phyloP scores from a whole-genome alignment of 2,888 invertebrate genomes.

The Noctuana brunneofusca region DNA sequence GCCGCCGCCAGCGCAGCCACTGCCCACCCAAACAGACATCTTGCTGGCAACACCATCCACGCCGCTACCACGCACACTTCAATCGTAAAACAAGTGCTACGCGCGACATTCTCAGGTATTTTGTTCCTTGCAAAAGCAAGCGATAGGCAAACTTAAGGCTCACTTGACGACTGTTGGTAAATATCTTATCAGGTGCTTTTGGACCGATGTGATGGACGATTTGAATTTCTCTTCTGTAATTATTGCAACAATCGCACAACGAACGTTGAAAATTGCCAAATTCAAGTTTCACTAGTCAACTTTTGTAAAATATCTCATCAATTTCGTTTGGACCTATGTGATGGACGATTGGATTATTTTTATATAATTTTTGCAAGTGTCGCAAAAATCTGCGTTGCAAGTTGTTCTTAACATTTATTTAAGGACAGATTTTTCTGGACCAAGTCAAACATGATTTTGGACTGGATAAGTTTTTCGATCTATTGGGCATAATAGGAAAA shows the following conservation, averaged over 20 bases:
- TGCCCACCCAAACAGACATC: conserved; percentile 80
- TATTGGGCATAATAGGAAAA: conserved; percentile 27
- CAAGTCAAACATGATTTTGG: conserved; percentile 23
- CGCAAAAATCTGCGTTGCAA: not conserved
- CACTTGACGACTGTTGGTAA: not conserved
- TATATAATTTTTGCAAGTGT: not conserved
- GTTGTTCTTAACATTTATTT: not conserved
- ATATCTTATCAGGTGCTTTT: not conserved
- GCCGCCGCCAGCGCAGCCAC: conserved; percentile 62
- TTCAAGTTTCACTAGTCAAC: not conserved
- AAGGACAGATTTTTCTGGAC: conserved; percentile 40
- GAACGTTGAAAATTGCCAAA: not conserved
- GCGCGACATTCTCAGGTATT: not conserved
- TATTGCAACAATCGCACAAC: not conserved
- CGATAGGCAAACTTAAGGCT: not conserved
- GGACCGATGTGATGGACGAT: not conserved
- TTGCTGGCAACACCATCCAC: conserved; percentile 73
- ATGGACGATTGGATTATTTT: conserved; percentile 10
- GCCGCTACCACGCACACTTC: conserved; percentile 44
- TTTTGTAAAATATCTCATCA: not conserved
- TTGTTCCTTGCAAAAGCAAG: not conserved
- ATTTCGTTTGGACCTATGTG: conserved; percentile 20
- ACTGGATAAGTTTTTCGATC: conserved; percentile 8
- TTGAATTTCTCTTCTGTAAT: not conserved
- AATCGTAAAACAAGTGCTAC: not conserved